Base-by-base conservation (phyloP, 2,113 vertebrate genomes). In the Crotalus horridus region DNA sequence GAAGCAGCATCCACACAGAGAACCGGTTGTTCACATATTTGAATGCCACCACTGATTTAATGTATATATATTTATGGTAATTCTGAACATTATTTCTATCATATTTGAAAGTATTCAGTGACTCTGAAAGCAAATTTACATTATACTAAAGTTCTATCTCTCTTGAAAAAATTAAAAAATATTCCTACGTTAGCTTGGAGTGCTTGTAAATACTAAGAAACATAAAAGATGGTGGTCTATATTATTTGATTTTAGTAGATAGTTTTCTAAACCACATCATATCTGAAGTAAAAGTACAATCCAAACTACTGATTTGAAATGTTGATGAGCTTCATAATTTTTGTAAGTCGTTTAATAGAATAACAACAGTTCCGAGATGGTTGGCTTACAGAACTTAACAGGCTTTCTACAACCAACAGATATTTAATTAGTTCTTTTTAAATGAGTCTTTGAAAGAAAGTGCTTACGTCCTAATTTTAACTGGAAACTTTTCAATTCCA, bases 321-420 rank as follows among this genome's bases (percentile, higher is more conserved):
- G 48, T 13, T 39, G 23, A 24, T 94, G 61, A 39, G 58, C 4
- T 15, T 69, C 24, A 56, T 46, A 92, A 58, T 92, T 87, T 24
- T 48, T 93, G 7, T 54, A 64, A n/a, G 46, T 90, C 11, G 12
- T 43, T 87, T 89, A 0, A 90, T 46, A 91, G 12, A 12, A 88
- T 93, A 93, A 46, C 55, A 2, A 4, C 61, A 64, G 51, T 85
- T 48, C 21, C 56, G 43, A 64, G 46, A 54, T 90, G 81, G 48
- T 87, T 23, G 24, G 12, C 56, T 81, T 90, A 4, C n/a, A 93
- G 86, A 56, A 33, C 13, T 58, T 93, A 87, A 51, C 74, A 64
- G 46, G 64, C 15, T 51, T 85, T 93, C 56, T 93, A 43, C 61
- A 90, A 81, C 46, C 89, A 90, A 81, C 56, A 90, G 46, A 46